Base-by-base conservation (phyloP, 2,113 vertebrate genomes). In the Seriola rivoliana region DNA sequence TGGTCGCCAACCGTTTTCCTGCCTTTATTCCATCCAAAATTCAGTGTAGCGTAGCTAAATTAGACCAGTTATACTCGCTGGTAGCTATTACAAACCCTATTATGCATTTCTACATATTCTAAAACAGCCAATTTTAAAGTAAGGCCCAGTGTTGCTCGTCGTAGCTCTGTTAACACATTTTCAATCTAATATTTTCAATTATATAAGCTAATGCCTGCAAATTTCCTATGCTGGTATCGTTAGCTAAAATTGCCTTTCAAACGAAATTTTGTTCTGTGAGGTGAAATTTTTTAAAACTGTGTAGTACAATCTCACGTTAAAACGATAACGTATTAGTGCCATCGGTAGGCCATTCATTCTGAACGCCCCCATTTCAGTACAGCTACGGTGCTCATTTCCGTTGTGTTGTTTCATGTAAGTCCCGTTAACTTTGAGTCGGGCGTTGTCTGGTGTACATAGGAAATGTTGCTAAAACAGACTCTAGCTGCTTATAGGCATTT, bases 371-470 rank as follows among this genome's bases (percentile, higher is more conserved):
- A 19, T 90, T 89, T 84, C 71, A 50, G 77, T 62, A 40, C 46
- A 29, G 78, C 75, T 44, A 46, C 76, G 69, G 38, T 78, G 71
- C 75, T 84, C 74, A 66, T 92, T 93, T 93, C 93, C 91, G 93
- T 93, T 94, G 91, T 89, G 82, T 91, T 91, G 73, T 80, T 88
- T 85, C 78, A 76, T 78, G 63, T 68, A 42, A 78, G 67, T 85
- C 85, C 88, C 87, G 87, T 87, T 89, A 92, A 92, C 85, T 91
- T 91, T 84, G 16, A 68, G 12, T 58, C 90, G 94, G 94, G 94
- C 94, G 93, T 95, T 94, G 94, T 93, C 94, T 89, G 55, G 75
- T 63, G 38, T 73, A 44, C 52, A 69, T 42, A 19, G 17, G 34
- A 73, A 83, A 82, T 72, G 40, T 25, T 59, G 40, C 21, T 34